These are phyloP conservation scores for Teleogryllus occipitalis DNA, from an alignment of 1,140 invertebrate genomes.

Conservation along the genomic window DNA sequence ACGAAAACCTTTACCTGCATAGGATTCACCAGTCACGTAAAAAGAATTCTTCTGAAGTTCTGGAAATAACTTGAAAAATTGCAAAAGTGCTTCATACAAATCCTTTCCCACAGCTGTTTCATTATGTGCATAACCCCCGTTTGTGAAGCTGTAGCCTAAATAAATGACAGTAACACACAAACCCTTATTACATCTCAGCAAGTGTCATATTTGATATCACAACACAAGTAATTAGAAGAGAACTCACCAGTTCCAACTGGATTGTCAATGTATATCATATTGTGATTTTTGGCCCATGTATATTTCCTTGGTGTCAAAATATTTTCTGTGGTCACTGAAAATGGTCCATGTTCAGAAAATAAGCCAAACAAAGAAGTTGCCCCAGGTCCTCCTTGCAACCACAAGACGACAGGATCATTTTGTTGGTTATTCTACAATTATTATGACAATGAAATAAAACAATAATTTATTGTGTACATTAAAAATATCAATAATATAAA, in stretches of 20 bases:
- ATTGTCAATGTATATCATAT: slow-evolving; percentile 78
- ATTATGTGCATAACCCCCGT: slow-evolving; percentile 23
- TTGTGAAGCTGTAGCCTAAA: slow-evolving; percentile 12
- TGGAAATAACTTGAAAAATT: slow-evolving; percentile 27
- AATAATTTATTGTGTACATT: no score
- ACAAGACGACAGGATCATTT: slow-evolving; percentile 63
- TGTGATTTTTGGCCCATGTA: slow-evolving; percentile 65
- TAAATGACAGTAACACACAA: not conserved
- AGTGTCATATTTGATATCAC: not conserved
- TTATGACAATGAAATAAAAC: not conserved
- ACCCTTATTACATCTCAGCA: not conserved
- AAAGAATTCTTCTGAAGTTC: slow-evolving; percentile 28
- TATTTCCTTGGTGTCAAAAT: slow-evolving; percentile 51
- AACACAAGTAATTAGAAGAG: not conserved
- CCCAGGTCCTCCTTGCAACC: slow-evolving; percentile 81
- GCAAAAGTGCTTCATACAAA: slow-evolving; percentile 25
- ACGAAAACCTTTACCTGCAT: slow-evolving; percentile 26
- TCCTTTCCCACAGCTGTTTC: slow-evolving; percentile 25
- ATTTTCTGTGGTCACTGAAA: slow-evolving; percentile 50
- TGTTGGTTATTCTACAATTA: slow-evolving; percentile 10
- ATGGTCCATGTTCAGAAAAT: slow-evolving; percentile 75
- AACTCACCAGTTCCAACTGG: slow-evolving; percentile 62
- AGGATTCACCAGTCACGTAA: slow-evolving; percentile 31
- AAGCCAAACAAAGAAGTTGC: slow-evolving; percentile 69
- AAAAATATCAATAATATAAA: no score